phyloP scores from a whole-genome alignment of 2,797 vertebrate species.

The Salmo trutta region DNA sequence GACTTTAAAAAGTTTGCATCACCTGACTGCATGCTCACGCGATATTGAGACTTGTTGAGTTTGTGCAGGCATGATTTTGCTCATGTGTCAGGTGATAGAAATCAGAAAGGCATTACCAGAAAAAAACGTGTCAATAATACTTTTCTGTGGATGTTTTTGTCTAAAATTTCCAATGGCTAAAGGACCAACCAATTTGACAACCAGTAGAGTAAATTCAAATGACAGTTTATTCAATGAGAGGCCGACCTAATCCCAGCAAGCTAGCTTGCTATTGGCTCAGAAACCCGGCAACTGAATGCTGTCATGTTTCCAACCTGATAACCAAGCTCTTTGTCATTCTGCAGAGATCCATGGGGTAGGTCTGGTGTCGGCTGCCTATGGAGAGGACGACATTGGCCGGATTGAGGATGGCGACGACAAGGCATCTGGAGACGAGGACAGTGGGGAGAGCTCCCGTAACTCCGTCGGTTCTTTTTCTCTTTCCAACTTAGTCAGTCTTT shows the following conservation, averaged over 20 bases:
- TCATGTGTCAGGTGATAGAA: too few species aligned
- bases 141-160: too few species aligned
- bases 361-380: slow-evolving; percentile 88
- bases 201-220: too few species aligned
- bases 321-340: slow-evolving; percentile 6
- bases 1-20: too few species aligned
- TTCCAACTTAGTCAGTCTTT: not conserved
- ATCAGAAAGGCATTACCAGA: too few species aligned
- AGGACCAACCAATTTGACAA: too few species aligned
- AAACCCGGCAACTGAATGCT: not conserved
- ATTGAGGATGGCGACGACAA: slow-evolving; percentile 77
- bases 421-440: slow-evolving; percentile 86
- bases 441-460: slow-evolving; percentile 84
- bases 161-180: too few species aligned
- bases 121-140: too few species aligned
- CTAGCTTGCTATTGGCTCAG: not conserved
- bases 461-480: slow-evolving; percentile 81
- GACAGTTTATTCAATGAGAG: not conserved
- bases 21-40: too few species aligned
- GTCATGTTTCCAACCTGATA: not conserved
- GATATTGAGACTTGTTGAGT: too few species aligned
- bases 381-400: slow-evolving; percentile 84
- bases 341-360: slow-evolving; percentile 75
- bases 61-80: too few species aligned
- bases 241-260: too few species aligned